A percentile compares a stretch with the other conserved stretches of the same genome.
These are phyloP conservation scores for Gobiocypris rarus DNA, from an alignment of 2,113 vertebrate species.

Conservation along the genomic window DNA sequence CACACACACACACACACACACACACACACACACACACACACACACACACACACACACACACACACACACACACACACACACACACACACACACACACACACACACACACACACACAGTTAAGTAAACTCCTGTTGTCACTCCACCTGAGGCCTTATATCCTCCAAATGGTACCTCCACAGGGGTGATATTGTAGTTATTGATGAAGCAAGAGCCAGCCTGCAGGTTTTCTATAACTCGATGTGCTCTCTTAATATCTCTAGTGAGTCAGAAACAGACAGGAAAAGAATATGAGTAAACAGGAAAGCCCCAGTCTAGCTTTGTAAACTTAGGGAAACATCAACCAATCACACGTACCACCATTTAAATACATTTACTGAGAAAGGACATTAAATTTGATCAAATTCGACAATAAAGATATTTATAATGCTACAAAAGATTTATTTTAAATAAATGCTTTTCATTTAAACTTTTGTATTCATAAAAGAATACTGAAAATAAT, in stretches of 20 bases:
- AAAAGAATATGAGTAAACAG: neutral
- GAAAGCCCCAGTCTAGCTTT: neutral
- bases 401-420: neutral
- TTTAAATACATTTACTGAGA: neutral
- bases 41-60: too few species aligned
- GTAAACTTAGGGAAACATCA: neutral
- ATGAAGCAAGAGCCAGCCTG: slow-evolving; percentile 94
- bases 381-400: neutral
- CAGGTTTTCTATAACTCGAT: slow-evolving; percentile 87
- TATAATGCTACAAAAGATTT: neutral
- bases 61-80: too few species aligned
- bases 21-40: too few species aligned
- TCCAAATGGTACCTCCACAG: slow-evolving; percentile 94
- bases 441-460: neutral
- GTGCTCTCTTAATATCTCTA: slow-evolving; percentile 91
- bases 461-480: neutral
- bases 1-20: too few species aligned
- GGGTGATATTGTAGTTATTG: slow-evolving; percentile 95
- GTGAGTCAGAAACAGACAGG: neutral
- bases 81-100: too few species aligned
- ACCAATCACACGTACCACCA: neutral
- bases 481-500: too few species aligned
- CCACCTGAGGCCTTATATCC: slow-evolving; percentile 95
- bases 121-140: slow-evolving; percentile 19
- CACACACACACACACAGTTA: neutral